phyloP scores from a whole-genome alignment of 2,888 invertebrate species.

The Notodonta ziczac region DNA sequence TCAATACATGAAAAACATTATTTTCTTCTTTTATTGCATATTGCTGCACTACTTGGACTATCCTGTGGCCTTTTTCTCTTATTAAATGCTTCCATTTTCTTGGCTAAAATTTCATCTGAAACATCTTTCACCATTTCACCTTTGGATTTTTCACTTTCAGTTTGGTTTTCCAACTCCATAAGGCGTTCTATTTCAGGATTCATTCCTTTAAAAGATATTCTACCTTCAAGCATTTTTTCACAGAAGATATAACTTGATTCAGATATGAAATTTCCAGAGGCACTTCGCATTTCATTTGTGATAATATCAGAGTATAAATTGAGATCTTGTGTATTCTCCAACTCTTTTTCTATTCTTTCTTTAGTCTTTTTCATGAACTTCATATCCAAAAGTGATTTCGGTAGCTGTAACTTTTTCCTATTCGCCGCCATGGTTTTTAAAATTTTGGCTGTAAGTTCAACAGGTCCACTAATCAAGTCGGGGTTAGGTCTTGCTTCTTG shows the following conservation, averaged over 20 bases:
- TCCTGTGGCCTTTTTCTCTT: conserved; percentile 53
- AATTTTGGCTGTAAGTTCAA: no score
- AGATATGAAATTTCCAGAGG: conserved; percentile 86
- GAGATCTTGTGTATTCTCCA: conserved; percentile 74
- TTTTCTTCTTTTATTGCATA: conserved; percentile 25
- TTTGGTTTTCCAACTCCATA: conserved; percentile 84
- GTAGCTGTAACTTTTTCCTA: conserved; percentile 79
- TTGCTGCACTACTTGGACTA: conserved; percentile 43
- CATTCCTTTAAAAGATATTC: conserved; percentile 96
- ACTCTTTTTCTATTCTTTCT: conserved; percentile 88
- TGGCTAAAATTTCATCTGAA: conserved; percentile 70
- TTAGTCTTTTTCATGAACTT: conserved; percentile 91
- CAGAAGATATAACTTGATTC: conserved; percentile 91
- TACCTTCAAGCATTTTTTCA: conserved; percentile 91
- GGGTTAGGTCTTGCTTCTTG: no score
- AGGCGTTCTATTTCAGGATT: conserved; percentile 95
- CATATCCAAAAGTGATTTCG: conserved; percentile 92
- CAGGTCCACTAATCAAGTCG: no score
- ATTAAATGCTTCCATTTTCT: conserved; percentile 67
- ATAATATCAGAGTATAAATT: conserved; percentile 90
- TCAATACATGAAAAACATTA: not conserved
- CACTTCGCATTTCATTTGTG: conserved; percentile 88
- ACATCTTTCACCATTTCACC: conserved; percentile 75
- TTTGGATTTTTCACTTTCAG: conserved; percentile 35
- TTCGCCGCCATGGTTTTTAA: conserved; percentile 45